Evolutionary conservation across 2,888 invertebrate species (phyloP), one percentile per base, ranked within the genome.

Genomic region (Lepidocyrtinus sp.): DNA sequence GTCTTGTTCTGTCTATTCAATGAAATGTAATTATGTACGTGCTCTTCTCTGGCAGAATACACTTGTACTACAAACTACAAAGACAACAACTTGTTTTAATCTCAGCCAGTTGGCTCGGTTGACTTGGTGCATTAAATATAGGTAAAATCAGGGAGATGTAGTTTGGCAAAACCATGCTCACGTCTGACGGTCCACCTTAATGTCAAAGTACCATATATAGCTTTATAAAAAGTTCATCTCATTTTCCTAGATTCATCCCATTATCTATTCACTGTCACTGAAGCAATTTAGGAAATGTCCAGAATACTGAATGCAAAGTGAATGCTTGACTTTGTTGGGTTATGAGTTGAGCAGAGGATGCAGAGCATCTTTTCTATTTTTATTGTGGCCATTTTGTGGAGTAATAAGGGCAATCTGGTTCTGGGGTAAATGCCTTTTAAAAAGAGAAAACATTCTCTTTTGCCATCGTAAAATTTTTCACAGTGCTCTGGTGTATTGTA

Each of bases 191-290:
- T n/a, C n/a, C n/a, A n/a, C n/a, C n/a, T n/a, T n/a, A n/a, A n/a
- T n/a, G n/a, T n/a, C n/a, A n/a, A n/a, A n/a, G n/a, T n/a, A n/a
- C n/a, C n/a, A n/a, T 36, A 36, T 36, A 12, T 36, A 36, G 36
- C 12, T 36, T 5, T 7, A 36, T 5, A 62, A 21, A 63, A 5
- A 63, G 75, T 63, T 71, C 71, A 69, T 76, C 70, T 64, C 76
- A 77, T 77, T 77, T 76, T 71, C 70, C 59, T 26, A 77, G 61
- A 65, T 77, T 77, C 67, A 65, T 67, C 65, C 61, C 45, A 63
- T 63, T 63, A 25, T 25, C 72, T 25, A 72, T 72, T 63, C 72
- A 36, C 36, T 36, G 36, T 36, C 36, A 36, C 36, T 36, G n/a
- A 64, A 65, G 67, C 71, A 59, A 71, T 65, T 71, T 77, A 36